A percentile compares a stretch with the other conserved stretches of the same genome.
Conservation (phyloP, 2,888 invertebrate genomes). For the Mamestra brassicae region DNA sequence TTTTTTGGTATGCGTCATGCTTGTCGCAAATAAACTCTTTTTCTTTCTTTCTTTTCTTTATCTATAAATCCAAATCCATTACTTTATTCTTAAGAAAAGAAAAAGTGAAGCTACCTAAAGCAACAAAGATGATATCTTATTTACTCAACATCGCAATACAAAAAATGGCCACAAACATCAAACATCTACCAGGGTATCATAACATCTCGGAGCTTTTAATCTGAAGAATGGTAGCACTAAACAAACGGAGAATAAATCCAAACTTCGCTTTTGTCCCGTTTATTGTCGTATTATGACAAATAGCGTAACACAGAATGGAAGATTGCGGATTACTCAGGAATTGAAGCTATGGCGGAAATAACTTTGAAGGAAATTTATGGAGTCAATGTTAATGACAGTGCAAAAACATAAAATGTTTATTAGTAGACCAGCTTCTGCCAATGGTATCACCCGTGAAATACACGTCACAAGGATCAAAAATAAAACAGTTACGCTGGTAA, state of each 20-base stretch:
- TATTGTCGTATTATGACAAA: slow-evolving; percentile 62
- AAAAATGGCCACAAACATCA: slow-evolving; percentile 43
- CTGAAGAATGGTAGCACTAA: slow-evolving; percentile 52
- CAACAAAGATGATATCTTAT: slow-evolving; percentile 20
- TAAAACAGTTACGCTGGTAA: too few species aligned
- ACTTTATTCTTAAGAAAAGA: not conserved
- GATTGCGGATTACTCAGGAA: slow-evolving; percentile 38
- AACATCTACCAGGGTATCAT: slow-evolving; percentile 39
- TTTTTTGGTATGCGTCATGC: too few species aligned
- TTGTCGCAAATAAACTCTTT: too few species aligned
- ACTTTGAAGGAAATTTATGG: slow-evolving; percentile 12
- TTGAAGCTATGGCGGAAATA: slow-evolving; percentile 26
- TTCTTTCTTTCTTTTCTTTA: too few species aligned
- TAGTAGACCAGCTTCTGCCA: not conserved
- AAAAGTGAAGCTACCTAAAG: not conserved
- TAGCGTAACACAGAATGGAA: slow-evolving; percentile 38
- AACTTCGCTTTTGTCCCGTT: slow-evolving; percentile 56
- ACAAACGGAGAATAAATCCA: slow-evolving; percentile 56
- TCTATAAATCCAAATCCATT: not conserved
- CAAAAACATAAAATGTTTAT: slow-evolving; percentile 22
- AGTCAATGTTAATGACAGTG: slow-evolving; percentile 17
- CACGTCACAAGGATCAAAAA: too few species aligned
- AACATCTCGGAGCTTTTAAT: slow-evolving; percentile 52
- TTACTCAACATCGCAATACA: slow-evolving; percentile 35
- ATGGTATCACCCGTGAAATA: too few species aligned